phyloP scores from a whole-genome alignment of 1,140 invertebrate genomes.

The Drosophila malerkotliana region DNA sequence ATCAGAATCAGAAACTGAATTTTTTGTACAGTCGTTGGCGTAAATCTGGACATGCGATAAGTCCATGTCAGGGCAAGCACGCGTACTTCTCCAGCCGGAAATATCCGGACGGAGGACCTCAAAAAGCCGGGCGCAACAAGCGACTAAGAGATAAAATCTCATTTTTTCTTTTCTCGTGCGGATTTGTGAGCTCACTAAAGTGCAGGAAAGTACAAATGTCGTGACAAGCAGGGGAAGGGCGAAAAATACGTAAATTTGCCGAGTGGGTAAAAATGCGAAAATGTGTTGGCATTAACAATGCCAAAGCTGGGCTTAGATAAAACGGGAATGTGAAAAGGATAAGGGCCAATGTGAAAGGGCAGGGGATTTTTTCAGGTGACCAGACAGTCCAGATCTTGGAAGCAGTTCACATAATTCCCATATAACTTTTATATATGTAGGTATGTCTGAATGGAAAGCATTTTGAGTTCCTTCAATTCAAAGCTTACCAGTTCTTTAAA shows the following conservation, averaged over 20 bases:
- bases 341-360: not conserved
- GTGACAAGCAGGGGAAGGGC: conserved; percentile 26
- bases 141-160: conserved; percentile 64
- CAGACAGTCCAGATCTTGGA: not conserved
- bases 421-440: not conserved
- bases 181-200: conserved; percentile 51
- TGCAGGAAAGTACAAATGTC: conserved; percentile 45
- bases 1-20: conserved; percentile 34
- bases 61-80: conserved; percentile 34
- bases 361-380: conserved; percentile 7
- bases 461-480: conserved; percentile 3
- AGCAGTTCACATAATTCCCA: conserved; percentile 2
- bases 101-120: conserved; percentile 27
- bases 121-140: conserved; percentile 54
- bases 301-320: conserved; percentile 48
- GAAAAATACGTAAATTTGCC: conserved; percentile 64
- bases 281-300: conserved; percentile 72
- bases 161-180: conserved; percentile 29
- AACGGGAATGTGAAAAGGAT: conserved; percentile 31
- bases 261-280: conserved; percentile 60
- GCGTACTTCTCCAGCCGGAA: conserved; percentile 39
- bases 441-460: not conserved
- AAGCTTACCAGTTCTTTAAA: not conserved
- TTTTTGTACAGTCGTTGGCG: conserved; percentile 35
- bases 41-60: conserved; percentile 71